A percentile compares a stretch with the other conserved stretches of the same genome.
phyloP scores from a whole-genome alignment of 2,888 invertebrate genomes.

The Zhuqinia jingwanae region DNA sequence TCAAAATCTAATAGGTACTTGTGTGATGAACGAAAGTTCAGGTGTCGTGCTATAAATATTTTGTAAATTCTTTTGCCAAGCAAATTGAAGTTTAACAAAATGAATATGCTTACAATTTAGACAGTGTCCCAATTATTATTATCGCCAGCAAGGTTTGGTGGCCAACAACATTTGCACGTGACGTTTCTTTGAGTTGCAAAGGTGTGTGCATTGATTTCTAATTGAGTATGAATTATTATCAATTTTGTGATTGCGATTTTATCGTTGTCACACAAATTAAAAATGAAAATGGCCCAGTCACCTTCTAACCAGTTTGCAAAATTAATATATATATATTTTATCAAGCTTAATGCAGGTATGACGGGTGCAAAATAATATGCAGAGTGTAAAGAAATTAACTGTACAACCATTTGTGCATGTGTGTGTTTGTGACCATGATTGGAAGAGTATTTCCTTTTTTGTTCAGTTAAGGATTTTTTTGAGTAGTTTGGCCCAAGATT shows the following conservation, averaged over 20 bases:
- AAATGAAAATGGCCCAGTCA: not conserved
- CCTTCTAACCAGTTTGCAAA: conserved; percentile 17
- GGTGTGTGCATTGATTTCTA: conserved; percentile 4
- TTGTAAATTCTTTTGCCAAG: too few species aligned
- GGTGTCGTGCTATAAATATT: too few species aligned
- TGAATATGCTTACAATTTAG: too few species aligned
- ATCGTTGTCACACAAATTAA: not conserved
- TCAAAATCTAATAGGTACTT: too few species aligned
- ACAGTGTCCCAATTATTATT: too few species aligned
- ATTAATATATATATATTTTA: conserved; percentile 1
- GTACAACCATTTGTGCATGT: not conserved
- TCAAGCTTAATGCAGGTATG: not conserved
- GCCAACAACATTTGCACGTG: conserved; percentile 14
- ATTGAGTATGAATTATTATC: not conserved
- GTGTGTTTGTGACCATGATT: conserved; percentile 52
- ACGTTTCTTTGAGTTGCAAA: not conserved
- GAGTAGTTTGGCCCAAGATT: conserved; percentile 16
- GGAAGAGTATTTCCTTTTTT: conserved; percentile 51
- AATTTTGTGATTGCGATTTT: not conserved
- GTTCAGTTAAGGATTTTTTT: not conserved
- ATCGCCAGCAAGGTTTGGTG: too few species aligned
- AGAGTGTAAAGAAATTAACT: conserved; percentile 17
- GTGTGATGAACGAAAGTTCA: too few species aligned
- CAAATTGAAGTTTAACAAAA: too few species aligned
- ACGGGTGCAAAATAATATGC: not conserved